Evolutionary conservation across 2,888 invertebrate genomes (phyloP).

Genomic region (Epiblema foenella): DNA sequence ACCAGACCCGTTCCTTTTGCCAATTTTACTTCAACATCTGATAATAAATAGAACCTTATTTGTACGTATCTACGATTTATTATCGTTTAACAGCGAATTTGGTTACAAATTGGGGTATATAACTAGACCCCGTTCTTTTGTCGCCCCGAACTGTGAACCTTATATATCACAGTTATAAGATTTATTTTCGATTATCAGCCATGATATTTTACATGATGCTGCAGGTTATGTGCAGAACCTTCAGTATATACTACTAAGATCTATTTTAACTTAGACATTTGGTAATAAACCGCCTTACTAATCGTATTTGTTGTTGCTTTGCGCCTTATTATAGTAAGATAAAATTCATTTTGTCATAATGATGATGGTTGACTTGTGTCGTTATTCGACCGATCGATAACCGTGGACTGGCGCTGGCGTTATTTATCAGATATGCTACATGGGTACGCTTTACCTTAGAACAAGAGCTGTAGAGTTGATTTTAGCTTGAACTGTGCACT

Average conservation of each 20-base stretch:
- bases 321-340: background rate
- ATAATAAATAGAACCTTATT: background rate
- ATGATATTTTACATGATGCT: too few species aligned
- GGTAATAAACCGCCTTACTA: background rate
- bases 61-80: background rate
- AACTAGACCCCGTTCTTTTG: background rate
- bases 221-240: too few species aligned
- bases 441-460: background rate
- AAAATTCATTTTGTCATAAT: slow-evolving; percentile 8
- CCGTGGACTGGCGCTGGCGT: background rate
- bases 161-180: background rate
- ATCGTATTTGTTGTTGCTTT: background rate
- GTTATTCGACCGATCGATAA: background rate
- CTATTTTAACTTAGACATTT: background rate
- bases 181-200: background rate
- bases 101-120: background rate
- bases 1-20: slow-evolving; percentile 79
- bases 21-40: background rate
- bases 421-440: background rate
- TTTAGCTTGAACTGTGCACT: background rate
- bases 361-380: background rate
- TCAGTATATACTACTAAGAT: too few species aligned
- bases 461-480: background rate
- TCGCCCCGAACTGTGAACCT: too few species aligned
- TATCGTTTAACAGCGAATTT: background rate